Evolutionary conservation across 64 coral and sea anemone genomes (phyloP), one percentile per base, ranked within the genome.

Genomic region (Stichodactyla helianthus): DNA sequence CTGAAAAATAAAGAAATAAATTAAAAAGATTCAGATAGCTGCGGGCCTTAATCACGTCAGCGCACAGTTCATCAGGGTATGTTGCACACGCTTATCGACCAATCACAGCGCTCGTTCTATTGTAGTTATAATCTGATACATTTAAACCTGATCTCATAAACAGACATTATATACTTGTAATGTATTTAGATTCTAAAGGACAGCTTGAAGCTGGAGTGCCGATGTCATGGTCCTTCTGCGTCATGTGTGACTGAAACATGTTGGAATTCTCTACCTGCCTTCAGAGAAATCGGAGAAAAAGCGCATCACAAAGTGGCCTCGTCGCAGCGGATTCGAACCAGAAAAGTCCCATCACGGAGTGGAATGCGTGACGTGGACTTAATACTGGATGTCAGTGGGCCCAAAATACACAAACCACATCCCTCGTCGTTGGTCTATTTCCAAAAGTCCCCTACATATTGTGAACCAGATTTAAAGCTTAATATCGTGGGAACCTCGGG

Each of bases 401-500:
- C 55, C n/a, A 51, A 91, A 5, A 53, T 54, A 20, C 82, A 18
- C 61, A 96, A 96, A 70, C 94, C 94, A 53, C 12, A 9, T 4
- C 71, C 51, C 5, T 87, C 64, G 79, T 85, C 70, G 5, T 20
- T 96, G 59, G 91, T 92, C 18, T 84, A 88, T 83, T 0, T 96
- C n/a, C 10, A 51, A 22, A 59, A 10, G 1, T 59, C 59, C 6
- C 67, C 89, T 19, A 96, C 85, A 70, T 96, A 90, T 54, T 96
- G 94, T 52, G 79, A 85, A 0, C 79, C 70, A 85, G 63, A 90
- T 58, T 44, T 6, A 8, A 77, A 52, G 14, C 71, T 71, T 6
- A 86, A 87, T 4, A 86, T 96, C 20, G 86, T 79, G 0, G 94
- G 94, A 5, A 96, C 94, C 1, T 54, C 68, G 8, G 87, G 88